Conservation (phyloP, 2,797 vertebrate species). For the Sylvilagus floridanus region DNA sequence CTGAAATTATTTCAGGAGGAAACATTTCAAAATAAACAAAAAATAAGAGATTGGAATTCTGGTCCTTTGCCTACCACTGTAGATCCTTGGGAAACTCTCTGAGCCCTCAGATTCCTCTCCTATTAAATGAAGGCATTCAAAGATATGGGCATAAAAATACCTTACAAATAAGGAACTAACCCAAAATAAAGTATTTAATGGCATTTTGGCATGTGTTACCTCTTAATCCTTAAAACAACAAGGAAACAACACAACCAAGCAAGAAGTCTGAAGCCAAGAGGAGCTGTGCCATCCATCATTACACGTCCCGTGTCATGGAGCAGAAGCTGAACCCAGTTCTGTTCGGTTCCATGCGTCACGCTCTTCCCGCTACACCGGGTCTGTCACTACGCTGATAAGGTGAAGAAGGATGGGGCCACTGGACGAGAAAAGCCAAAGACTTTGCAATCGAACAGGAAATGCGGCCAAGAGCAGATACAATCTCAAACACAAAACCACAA, state of each 20-base stretch:
- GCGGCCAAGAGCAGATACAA: neutral
- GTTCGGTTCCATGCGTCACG: neutral
- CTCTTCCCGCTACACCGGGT: neutral
- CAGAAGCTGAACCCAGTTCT: neutral
- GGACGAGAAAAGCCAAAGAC: neutral
- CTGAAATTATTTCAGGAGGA: slow-evolving; percentile 13
- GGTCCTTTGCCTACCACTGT: neutral
- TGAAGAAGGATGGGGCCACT: neutral
- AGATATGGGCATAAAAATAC: neutral
- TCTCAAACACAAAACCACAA: neutral
- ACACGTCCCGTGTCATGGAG: fast-evolving
- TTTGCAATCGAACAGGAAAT: neutral
- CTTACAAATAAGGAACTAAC: neutral
- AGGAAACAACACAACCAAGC: neutral
- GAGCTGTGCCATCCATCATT: neutral
- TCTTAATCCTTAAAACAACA: neutral
- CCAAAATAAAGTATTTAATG: slow-evolving; percentile 3
- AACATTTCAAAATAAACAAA: neutral
- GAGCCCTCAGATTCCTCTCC: neutral
- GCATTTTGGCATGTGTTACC: neutral
- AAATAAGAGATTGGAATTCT: neutral
- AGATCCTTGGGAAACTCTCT: neutral
- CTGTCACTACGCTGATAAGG: too few species aligned
- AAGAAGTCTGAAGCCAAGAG: neutral
- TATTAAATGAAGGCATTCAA: neutral